Percentiles rank a stretch among this genome's conserved stretches.
phyloP scores from a whole-genome alignment of 37 sponge, comb jelly and placozoan genomes.

The Chondrilla cf. caribensis region DNA sequence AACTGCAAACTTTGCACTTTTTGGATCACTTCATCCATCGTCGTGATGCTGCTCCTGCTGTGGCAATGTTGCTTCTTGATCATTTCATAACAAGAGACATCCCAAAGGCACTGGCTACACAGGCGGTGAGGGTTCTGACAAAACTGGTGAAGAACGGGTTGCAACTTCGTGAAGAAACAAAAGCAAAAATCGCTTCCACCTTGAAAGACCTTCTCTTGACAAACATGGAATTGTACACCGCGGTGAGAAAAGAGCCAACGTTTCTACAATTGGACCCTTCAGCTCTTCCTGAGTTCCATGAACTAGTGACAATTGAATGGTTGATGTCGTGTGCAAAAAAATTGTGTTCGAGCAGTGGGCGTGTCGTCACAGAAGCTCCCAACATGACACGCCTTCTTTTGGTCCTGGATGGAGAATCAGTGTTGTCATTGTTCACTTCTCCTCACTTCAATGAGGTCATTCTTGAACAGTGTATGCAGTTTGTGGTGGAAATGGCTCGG shows the following conservation, averaged over 20 bases:
- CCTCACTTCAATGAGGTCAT: background rate
- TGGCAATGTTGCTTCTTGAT: background rate
- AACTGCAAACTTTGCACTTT: background rate
- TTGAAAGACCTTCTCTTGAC: background rate
- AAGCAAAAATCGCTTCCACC: background rate
- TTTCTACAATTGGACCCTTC: background rate
- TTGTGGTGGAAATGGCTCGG: slow-evolving; percentile 20
- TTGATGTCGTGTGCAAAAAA: background rate
- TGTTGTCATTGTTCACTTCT: background rate
- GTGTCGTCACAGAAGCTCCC: background rate
- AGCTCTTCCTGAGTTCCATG: background rate
- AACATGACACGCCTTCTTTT: background rate
- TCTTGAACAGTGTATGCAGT: slow-evolving; percentile 1
- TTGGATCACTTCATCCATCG: background rate
- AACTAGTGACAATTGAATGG: background rate
- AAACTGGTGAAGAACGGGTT: background rate
- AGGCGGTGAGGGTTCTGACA: background rate
- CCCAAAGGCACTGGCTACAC: background rate
- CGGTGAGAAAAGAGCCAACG: background rate
- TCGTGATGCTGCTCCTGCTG: background rate
- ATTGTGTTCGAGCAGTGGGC: background rate
- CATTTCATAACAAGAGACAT: background rate
- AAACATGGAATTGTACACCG: background rate
- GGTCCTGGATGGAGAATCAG: slow-evolving; percentile 2
- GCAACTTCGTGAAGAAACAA: background rate